These are phyloP conservation scores for Microchirus variegatus DNA, from an alignment of 2,797 vertebrate species.

Conservation along the genomic window DNA sequence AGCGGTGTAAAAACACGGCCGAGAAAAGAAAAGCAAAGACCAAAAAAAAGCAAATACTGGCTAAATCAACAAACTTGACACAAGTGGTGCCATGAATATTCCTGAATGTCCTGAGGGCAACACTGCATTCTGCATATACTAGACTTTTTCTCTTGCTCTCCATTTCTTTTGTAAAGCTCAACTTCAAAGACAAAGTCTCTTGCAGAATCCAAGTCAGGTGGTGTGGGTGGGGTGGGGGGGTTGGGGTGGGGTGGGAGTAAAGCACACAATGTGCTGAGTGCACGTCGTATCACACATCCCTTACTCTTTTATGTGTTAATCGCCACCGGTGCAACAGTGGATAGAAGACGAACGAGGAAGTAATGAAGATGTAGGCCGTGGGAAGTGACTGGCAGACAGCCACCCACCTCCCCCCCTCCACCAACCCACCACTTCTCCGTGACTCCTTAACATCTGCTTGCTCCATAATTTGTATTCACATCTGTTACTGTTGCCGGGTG, in stretches of 20 bases:
- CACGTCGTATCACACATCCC: slow-evolving; percentile 56
- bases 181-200: slow-evolving; percentile 71
- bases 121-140: slow-evolving; percentile 43
- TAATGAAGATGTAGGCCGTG: slow-evolving; percentile 67
- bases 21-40: slow-evolving; percentile 52
- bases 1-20: slow-evolving; percentile 45
- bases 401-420: background rate
- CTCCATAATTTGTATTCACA: slow-evolving; percentile 43
- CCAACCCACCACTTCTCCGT: slow-evolving; percentile 6
- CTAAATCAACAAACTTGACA: slow-evolving; percentile 81
- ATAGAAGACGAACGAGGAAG: slow-evolving; percentile 52
- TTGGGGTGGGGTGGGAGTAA: slow-evolving; percentile 3
- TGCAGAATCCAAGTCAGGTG: slow-evolving; percentile 67
- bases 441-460: slow-evolving; percentile 51
- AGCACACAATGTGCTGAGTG: slow-evolving; percentile 53
- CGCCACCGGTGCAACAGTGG: slow-evolving; percentile 37
- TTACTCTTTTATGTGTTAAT: slow-evolving; percentile 75
- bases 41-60: slow-evolving; percentile 72
- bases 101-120: slow-evolving; percentile 56
- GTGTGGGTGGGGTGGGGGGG: background rate
- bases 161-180: slow-evolving; percentile 44
- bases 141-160: slow-evolving; percentile 24
- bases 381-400: slow-evolving; percentile 55
- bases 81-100: slow-evolving; percentile 74
- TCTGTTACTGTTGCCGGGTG: slow-evolving; percentile 5